Conservation (phyloP, 2,888 invertebrate genomes). For the Exephanes ischioxanthus region DNA sequence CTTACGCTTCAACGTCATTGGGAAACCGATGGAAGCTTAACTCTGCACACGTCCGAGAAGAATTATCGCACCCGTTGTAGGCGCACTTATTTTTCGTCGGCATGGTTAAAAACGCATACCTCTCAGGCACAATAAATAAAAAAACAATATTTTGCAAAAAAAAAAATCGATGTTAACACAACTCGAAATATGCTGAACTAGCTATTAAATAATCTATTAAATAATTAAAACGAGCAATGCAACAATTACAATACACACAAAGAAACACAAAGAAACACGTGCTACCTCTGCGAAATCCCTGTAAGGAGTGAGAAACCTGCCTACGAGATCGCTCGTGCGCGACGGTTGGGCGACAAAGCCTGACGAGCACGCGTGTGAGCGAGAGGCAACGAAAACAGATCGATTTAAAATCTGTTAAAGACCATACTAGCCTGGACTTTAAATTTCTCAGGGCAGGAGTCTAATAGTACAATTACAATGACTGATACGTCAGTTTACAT, state of each 20-base stretch:
- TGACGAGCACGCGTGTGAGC: background rate
- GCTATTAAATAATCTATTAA: no score
- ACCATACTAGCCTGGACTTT: no score
- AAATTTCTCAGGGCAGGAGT: no score
- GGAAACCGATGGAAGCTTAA: slow-evolving; percentile 37
- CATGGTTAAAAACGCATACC: slow-evolving; percentile 6
- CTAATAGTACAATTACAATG: no score
- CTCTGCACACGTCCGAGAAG: slow-evolving; percentile 1
- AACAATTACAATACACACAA: background rate
- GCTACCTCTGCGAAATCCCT: background rate
- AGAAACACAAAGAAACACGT: background rate
- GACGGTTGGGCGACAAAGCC: background rate
- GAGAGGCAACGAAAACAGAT: background rate
- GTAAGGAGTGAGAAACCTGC: background rate
- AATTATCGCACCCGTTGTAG: slow-evolving; percentile 36
- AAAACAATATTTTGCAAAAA: background rate
- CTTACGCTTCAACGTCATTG: slow-evolving; percentile 9
- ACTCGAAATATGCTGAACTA: background rate
- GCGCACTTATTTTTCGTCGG: slow-evolving; percentile 28
- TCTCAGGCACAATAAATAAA: background rate
- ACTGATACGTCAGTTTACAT: no score
- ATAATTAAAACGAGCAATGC: background rate
- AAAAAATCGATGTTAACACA: background rate
- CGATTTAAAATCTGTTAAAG: background rate
- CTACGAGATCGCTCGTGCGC: background rate